Evolutionary conservation across 2,888 invertebrate species (phyloP), one percentile per base, ranked within the genome.

Genomic region (Mesochorus sp.): DNA sequence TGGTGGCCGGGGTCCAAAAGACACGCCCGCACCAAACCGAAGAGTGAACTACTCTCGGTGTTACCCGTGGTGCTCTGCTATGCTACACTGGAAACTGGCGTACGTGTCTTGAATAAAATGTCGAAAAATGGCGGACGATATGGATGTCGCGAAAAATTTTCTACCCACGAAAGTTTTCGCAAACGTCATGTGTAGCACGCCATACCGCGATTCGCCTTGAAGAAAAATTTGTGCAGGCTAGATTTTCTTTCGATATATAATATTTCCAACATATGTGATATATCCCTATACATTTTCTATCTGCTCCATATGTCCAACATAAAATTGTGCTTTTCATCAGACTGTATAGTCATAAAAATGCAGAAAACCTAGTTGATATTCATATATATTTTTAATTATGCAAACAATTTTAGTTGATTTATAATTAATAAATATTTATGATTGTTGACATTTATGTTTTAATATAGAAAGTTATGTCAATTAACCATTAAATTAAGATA

Each of bases 81-180:
- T 72, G 34, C 53, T 59, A 34, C 14, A 19, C 51, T 42, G 59
- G 59, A 64, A 66, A 66, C 66, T 72, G 51, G 51, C 42, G 49
- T 72, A 76, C 76, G 76, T 76, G 72, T 61, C 72, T 31, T 3
- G 76, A 72, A 76, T 72, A 44, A 66, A 49, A 72, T 42, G 51
- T 31, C 49, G 51, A 47, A 49, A 49, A 17, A 26, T 26, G 44
- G n/a, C 31, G 64, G 28, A 53, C 66, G 71, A 59, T 72, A 68
- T 68, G 57, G 57, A 57, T 57, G 72, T 66, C 51, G 59, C 51
- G 34, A 61, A 66, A 59, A 76, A 72, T 44, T 51, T 66, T 71
- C 47, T 39, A 59, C 44, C 64, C 59, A 51, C 72, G 26, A 72
- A 76, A 66, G 44, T 76, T 66, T 76, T 66, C 59, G 24, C 72